Evolutionary conservation across 2,113 vertebrate species (phyloP).

Genomic region (Hylia prasina): DNA sequence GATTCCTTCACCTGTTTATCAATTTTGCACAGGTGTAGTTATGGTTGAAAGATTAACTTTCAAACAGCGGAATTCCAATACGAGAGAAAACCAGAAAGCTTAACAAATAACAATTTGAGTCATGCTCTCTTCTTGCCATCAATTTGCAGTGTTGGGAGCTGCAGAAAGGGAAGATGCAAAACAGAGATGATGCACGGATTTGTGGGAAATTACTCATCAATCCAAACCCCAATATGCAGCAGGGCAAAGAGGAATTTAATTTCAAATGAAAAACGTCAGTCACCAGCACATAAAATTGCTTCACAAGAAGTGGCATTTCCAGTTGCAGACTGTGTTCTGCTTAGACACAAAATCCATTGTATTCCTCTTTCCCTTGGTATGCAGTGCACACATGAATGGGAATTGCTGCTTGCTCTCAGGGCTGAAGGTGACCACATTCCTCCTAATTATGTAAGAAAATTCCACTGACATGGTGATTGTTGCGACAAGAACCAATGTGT

Average conservation of each 20-base stretch:
- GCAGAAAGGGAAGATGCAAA: not conserved
- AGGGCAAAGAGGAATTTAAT: not conserved
- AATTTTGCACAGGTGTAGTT: not conserved
- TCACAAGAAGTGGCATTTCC: not conserved
- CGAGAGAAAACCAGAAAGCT: not conserved
- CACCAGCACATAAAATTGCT: not conserved
- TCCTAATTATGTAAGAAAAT: not conserved
- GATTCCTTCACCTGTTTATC: not conserved
- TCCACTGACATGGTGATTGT: not conserved
- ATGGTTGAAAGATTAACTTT: not conserved
- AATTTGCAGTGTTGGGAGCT: not conserved
- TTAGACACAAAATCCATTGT: not conserved
- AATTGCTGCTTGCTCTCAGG: not conserved
- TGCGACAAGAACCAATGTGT: not conserved
- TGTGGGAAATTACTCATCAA: not conserved
- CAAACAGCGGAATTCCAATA: not conserved
- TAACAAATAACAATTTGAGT: not conserved
- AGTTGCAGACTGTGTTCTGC: not conserved
- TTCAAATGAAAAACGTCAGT: not conserved
- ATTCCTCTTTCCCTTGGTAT: not conserved
- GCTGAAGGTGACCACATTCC: not conserved
- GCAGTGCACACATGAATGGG: not conserved
- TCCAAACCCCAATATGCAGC: not conserved
- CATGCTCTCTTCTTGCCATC: not conserved
- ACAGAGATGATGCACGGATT: not conserved